Base-by-base conservation (phyloP, 2,888 invertebrate species). In the Hecatera dysodea region DNA sequence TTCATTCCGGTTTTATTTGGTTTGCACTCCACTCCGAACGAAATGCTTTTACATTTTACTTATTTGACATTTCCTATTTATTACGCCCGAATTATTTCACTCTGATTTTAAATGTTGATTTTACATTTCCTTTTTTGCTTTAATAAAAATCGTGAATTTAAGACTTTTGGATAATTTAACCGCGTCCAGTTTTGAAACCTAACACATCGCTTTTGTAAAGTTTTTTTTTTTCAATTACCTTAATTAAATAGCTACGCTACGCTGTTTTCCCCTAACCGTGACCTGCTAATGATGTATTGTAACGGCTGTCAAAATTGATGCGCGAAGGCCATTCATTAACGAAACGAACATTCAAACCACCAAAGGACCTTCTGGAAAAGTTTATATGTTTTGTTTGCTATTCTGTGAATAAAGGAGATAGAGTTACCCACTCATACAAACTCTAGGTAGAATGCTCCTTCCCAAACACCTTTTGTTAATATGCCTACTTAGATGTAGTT, bases 1-100 rank as follows among this genome's bases (percentile, higher is more conserved):
- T 78, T 75, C 66, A 72, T 82, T 75, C 74, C 69, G 74, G 82
- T n/a, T n/a, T n/a, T n/a, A n/a, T n/a, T n/a, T n/a, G n/a, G n/a
- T 79, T 81, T 74, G 68, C 64, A 59, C 33, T 78, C 75, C 75
- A 75, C 63, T 75, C 36, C 33, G 65, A 64, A 36, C 48, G 19
- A 44, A 60, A 56, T 29, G 42, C 42, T 72, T 77, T 72, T 65
- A 42, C n/a, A 46, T 78, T 71, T 62, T 48, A 67, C 56, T 70
- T 52, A 27, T 15, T 60, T 66, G 22, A 29, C 12, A 48, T 59
- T 59, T 33, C 24, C 12, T 36, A 46, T 44, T 24, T 24, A 17
- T 12, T 70, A 19, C 4, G n/a, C 44, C 33, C 22, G 15, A 4
- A 6, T 24, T 46, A 36, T n/a, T 24, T 33, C 2, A 22, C 3